Evolutionary conservation across 2,888 invertebrate genomes (phyloP).

Genomic region (Xestoiulus laeticollis): DNA sequence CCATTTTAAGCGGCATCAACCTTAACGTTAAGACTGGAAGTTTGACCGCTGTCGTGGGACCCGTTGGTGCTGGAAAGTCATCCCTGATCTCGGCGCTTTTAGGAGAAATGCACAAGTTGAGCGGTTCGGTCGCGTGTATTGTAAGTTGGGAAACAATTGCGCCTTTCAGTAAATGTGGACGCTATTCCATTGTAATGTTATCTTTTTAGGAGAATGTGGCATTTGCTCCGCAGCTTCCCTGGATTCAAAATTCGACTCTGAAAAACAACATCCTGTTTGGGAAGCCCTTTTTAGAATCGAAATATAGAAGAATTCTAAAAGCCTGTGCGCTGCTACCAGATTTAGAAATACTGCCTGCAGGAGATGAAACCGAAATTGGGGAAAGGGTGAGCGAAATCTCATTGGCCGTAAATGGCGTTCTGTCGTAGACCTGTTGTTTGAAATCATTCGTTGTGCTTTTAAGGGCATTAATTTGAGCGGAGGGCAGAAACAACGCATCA

Average conservation of each 20-base stretch:
- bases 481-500: slow-evolving; percentile 91
- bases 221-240: slow-evolving; percentile 94
- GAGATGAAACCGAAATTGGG: slow-evolving; percentile 97
- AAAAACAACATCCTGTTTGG: slow-evolving; percentile 94
- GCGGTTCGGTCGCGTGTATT: slow-evolving; percentile 80
- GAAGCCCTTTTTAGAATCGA: slow-evolving; percentile 73
- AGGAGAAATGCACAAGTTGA: slow-evolving; percentile 87
- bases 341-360: slow-evolving; percentile 92
- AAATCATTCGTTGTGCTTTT: not conserved
- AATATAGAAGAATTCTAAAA: slow-evolving; percentile 82
- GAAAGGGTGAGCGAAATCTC: slow-evolving; percentile 74
- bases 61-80: slow-evolving; percentile 83
- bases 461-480: slow-evolving; percentile 83
- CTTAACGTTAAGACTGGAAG: slow-evolving; percentile 62
- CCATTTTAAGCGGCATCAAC: slow-evolving; percentile 67
- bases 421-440: not conserved
- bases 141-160: slow-evolving; percentile 60
- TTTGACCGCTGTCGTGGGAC: slow-evolving; percentile 66
- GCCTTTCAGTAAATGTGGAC: too few relatives aligned
- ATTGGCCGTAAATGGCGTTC: not conserved
- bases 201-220: slow-evolving; percentile 72
- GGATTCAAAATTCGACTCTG: slow-evolving; percentile 97
- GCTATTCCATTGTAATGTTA: not conserved
- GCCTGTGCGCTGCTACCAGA: slow-evolving; percentile 92
- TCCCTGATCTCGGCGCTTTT: slow-evolving; percentile 87